Base-by-base conservation (phyloP, 2,888 invertebrate species). In the Xiphydria camelus region DNA sequence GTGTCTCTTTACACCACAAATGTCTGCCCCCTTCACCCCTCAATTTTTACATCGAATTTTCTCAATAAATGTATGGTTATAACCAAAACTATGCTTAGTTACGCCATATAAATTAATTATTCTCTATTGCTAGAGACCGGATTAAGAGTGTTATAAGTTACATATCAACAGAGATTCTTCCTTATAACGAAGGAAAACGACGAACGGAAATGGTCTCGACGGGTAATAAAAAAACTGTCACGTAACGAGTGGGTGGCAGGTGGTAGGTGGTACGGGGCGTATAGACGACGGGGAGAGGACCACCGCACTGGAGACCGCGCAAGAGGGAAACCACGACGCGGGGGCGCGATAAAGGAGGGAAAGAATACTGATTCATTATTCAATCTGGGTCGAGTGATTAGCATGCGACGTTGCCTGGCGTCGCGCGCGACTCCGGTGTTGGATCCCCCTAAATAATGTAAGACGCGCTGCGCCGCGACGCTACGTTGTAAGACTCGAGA, bases 341-440 rank as follows among this genome's bases (percentile, higher is more conserved):
- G 32, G 41, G 43, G 43, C 42, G 53, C 57, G 60, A 32, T 23
- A 37, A 47, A 59, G 59, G 65, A 67, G 62, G 77, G 70, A 78
- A 79, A 80, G 80, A 80, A 80, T 79, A 78, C 79, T 79, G 79
- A 80, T 81, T 81, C 80, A 80, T 81, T 81, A 80, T 80, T 80
- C 80, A 79, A 79, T 79, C 77, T 76, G 76, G 77, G 78, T 75
- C 76, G 78, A 78, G 78, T 80, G 80, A 80, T 80, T 80, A 80
- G 80, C 80, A 80, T 76, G 73, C 72, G 64, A 55, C 68, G 53
- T 57, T 59, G 64, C 58, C 61, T 47, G 34, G 37, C 26, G 41
- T 47, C 32, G 38, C 23, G 29, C 23, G 18, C 32, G 56, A 54
- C 58, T 55, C 54, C 53, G 57, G 57, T 53, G 49, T 61, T 50